Conservation (phyloP, 2,113 vertebrate genomes). For the Hystrix cristata region DNA sequence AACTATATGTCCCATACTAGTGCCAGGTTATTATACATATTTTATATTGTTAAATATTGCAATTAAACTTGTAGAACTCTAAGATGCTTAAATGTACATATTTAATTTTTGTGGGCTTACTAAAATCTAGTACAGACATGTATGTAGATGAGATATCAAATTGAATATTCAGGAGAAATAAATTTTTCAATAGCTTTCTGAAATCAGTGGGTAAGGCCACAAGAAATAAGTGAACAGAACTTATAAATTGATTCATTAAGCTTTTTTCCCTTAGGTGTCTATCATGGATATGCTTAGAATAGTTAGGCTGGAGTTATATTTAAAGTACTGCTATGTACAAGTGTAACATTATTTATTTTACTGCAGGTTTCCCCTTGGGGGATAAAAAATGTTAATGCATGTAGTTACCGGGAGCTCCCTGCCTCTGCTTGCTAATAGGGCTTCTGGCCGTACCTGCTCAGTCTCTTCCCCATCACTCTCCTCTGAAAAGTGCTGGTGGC, state of each 20-base stretch:
- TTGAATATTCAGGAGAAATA: conserved; percentile 39
- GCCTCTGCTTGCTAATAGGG: background rate
- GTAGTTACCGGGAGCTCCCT: background rate
- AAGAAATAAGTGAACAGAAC: conserved; percentile 13
- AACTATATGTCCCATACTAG: background rate
- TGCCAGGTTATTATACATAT: background rate
- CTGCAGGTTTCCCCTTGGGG: background rate
- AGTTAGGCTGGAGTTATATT: conserved; percentile 5
- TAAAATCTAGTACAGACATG: background rate
- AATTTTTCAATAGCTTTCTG: conserved; percentile 34
- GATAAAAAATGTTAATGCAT: conserved; percentile 17
- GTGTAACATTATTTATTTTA: conserved; percentile 28
- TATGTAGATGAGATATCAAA: background rate
- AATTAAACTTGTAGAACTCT: conserved; percentile 43
- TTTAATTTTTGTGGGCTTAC: background rate
- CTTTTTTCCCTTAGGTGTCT: conserved; percentile 6
- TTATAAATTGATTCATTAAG: conserved; percentile 58
- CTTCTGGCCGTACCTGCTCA: background rate
- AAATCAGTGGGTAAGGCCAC: conserved; percentile 41
- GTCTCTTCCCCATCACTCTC: background rate
- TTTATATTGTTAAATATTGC: background rate
- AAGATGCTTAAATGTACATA: background rate
- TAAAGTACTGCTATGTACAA: conserved; percentile 26
- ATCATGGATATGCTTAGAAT: conserved; percentile 4
- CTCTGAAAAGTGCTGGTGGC: background rate